Conservation (phyloP, 1,140 invertebrate genomes). For the Agraylea sexmaculata region DNA sequence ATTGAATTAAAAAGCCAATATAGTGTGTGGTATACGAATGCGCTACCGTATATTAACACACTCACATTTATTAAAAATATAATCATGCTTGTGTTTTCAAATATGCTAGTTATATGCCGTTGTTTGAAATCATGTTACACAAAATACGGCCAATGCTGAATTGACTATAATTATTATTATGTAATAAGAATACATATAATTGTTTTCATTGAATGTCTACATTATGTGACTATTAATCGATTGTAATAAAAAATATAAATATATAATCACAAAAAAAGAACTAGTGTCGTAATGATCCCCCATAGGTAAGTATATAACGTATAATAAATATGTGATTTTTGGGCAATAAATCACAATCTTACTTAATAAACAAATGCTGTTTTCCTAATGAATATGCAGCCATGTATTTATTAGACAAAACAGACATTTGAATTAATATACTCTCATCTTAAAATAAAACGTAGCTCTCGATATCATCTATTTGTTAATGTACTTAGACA, state of each 20-base stretch:
- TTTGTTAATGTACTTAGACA: too few species aligned
- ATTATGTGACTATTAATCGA: too few species aligned
- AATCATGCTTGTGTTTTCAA: neutral
- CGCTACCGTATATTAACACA: slow-evolving; percentile 13
- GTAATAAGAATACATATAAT: neutral
- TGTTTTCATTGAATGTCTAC: too few species aligned
- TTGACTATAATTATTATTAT: slow-evolving; percentile 15
- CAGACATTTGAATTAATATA: too few species aligned
- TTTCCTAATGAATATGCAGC: neutral
- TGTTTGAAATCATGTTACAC: neutral
- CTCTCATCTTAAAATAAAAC: too few species aligned
- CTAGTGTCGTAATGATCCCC: too few species aligned
- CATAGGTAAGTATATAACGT: too few species aligned
- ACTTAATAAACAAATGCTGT: neutral
- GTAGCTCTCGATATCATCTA: too few species aligned
- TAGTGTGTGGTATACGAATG: slow-evolving; percentile 12
- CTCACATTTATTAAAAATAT: slow-evolving; percentile 1
- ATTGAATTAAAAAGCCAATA: neutral
- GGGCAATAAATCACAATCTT: slow-evolving; percentile 19
- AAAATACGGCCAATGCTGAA: slow-evolving; percentile 16
- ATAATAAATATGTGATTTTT: slow-evolving; percentile 16
- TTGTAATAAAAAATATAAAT: too few species aligned
- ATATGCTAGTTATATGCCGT: neutral
- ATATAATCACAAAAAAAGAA: too few species aligned
- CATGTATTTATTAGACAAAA: too few species aligned